A percentile compares a stretch with the other conserved stretches of the same genome.
These are phyloP conservation scores for Scrobipalpa atriplicella DNA, from an alignment of 2,888 invertebrate species.

Conservation along the genomic window DNA sequence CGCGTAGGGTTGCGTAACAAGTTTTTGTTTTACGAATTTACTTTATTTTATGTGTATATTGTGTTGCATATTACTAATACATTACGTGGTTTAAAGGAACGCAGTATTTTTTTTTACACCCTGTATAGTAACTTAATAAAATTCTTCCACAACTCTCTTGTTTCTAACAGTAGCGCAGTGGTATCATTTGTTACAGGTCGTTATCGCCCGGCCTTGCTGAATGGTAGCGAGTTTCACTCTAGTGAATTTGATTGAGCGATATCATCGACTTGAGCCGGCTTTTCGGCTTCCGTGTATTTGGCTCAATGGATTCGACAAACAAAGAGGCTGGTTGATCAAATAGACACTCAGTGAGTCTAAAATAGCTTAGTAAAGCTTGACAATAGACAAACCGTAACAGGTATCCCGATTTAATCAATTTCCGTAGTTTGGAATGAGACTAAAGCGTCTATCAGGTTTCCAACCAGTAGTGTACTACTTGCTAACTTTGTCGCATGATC, in stretches of 20 bases:
- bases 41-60: too few relatives aligned
- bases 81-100: too few relatives aligned
- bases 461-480: too few relatives aligned
- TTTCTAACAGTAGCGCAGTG: not conserved
- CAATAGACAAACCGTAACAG: too few relatives aligned
- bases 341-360: not conserved
- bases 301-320: not conserved
- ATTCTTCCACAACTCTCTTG: not conserved
- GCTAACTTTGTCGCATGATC: too few relatives aligned
- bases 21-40: too few relatives aligned
- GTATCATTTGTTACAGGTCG: slow-evolving; percentile 21
- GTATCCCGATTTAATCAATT: too few relatives aligned
- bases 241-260: slow-evolving; percentile 10
- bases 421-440: too few relatives aligned
- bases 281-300: not conserved
- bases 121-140: slow-evolving; percentile 5
- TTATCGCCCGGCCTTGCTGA: slow-evolving; percentile 22
- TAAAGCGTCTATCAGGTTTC: too few relatives aligned
- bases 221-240: slow-evolving; percentile 18
- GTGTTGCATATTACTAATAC: too few relatives aligned
- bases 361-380: not conserved
- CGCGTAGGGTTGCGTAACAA: too few relatives aligned
- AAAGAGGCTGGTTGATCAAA: not conserved
- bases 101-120: too few relatives aligned
- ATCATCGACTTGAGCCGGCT: not conserved